Base-by-base conservation (phyloP, 2,113 vertebrate species). In the Pelvicachromis taeniatus region DNA sequence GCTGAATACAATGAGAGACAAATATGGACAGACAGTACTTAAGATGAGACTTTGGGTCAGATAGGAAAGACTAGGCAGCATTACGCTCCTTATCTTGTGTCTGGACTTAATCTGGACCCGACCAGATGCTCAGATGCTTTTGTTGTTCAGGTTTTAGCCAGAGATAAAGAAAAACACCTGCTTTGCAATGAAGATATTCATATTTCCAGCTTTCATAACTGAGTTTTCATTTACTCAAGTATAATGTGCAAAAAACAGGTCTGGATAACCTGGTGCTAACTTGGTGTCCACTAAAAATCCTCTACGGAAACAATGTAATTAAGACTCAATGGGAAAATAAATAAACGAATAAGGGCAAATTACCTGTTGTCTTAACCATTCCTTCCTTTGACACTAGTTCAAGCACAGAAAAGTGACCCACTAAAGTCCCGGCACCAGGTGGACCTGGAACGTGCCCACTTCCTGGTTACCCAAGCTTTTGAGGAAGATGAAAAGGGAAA, bases 401-500 rank as follows among this genome's bases (percentile, higher is more conserved):
- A 98, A 53, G 97, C 96, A 5, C 98, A 99, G 95, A 98, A 95
- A 84, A 96, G 88, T 33, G 98, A 97, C 89, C 98, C 98, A 5
- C 95, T 99, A 92, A 99, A 99, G 93, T 97, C 97, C 54, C 97
- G 98, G 61, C 97, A 99, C 77, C 98, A 99, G 84, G 87, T 99
- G 95, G 98, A 99, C 87, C 94, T 99, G 87, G 99, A 99, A 87
- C 97, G 98, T 1, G 98, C 99, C 23, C 97, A 96, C 94, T 99
- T 99, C 93, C 96, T 99, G 65, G 99, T 99, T 82, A 99, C 98
- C 0, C 98, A 99, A 94, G 99, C 99, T 42, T 99, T 99, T 88
- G 97, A 99, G 53, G 99, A 99, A 93, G 99, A 99, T 73, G 98
- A 97, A 80, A 98, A 99, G 92, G 97, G 96, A 79, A 99, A 98